Evolutionary conservation across 2,797 vertebrate species (phyloP), one percentile per base, ranked within the genome.

Genomic region (Anguilla pacifica): DNA sequence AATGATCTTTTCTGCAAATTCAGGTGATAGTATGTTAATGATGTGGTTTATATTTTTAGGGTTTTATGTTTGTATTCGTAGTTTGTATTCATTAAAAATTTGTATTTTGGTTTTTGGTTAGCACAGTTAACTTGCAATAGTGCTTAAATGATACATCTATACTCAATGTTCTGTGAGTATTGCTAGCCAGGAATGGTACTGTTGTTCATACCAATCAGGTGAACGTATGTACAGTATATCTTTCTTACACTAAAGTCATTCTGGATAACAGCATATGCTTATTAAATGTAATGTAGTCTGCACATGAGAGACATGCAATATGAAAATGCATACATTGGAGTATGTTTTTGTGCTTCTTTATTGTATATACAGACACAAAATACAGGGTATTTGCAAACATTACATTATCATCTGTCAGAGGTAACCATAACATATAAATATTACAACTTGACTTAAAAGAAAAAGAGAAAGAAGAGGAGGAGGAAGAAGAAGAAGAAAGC

Each of bases 391-490:
- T 89, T 90, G 89, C 84, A 89, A 89, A 90, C 83, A 49, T 89
- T 89, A 83, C 86, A 89, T 89, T 87, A 89, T 79, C 61, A 88
- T 88, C 83, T 51, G 43, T 89, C 85, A 86, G 88, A 87, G 88
- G 88, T 86, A 89, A 89, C 86, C 51, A 59, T 85, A 77, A 87
- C 82, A 89, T 87, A 84, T 89, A 89, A 88, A 88, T 88, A 88
- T 70, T 84, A 88, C 55, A 84, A 86, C 81, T 64, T 86, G 55
- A 86, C 61, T 61, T 59, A 61, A 46, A 87, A 86, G 55, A 85
- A 55, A 51, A 85, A 81, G 19, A 72, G 39, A 90, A 85, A 84
- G 89, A 94, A 91, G 90, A 93, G 89, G 93, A 90, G 89, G 87
- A 92, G 92, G 92, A 92, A 92, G 87, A 91, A 91, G 85, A 91